Conservation (phyloP, 1,140 invertebrate species). For the Drosophila cardini region DNA sequence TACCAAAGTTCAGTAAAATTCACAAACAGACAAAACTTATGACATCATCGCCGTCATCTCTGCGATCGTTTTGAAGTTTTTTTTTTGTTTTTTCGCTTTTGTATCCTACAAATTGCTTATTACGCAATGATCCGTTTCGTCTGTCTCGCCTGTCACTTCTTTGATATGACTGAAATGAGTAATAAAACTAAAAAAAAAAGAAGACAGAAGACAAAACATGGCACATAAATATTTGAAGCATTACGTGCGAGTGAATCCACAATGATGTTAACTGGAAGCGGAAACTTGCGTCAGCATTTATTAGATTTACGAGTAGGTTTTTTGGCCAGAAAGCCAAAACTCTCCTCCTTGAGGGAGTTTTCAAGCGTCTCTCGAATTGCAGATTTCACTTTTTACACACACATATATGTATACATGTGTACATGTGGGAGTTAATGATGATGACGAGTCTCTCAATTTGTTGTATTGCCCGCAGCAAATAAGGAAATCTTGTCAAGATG, state of each 20-base stretch:
- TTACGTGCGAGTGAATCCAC: constrained; percentile 15
- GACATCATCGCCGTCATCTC: constrained; percentile 58
- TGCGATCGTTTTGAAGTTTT: constrained; percentile 19
- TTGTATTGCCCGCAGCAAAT: constrained; percentile 1
- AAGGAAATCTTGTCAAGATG: constrained; percentile 25
- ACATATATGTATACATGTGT: background rate
- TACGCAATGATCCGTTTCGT: constrained; percentile 65
- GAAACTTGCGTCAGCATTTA: constrained; percentile 50
- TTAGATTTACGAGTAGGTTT: constrained; percentile 39
- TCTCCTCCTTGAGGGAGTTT: constrained; percentile 14
- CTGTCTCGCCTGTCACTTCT: constrained; percentile 17
- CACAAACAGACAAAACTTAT: constrained; percentile 12
- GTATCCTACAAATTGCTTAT: constrained; percentile 63
- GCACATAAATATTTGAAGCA: constrained; percentile 12
- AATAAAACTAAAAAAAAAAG: constrained; percentile 31
- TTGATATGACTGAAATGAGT: constrained; percentile 21
- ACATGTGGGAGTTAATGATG: constrained; percentile 23
- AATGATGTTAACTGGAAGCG: constrained; percentile 24
- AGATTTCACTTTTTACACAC: constrained; percentile 9
- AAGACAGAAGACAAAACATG: constrained; percentile 26
- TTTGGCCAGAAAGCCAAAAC: background rate
- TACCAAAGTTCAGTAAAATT: constrained; percentile 60
- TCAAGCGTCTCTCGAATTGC: background rate
- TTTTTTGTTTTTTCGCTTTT: constrained; percentile 5
- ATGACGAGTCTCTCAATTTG: background rate